Evolutionary conservation across 2,113 vertebrate genomes (phyloP), one percentile per base, ranked within the genome.

Genomic region (Rhagologus leucostigma): DNA sequence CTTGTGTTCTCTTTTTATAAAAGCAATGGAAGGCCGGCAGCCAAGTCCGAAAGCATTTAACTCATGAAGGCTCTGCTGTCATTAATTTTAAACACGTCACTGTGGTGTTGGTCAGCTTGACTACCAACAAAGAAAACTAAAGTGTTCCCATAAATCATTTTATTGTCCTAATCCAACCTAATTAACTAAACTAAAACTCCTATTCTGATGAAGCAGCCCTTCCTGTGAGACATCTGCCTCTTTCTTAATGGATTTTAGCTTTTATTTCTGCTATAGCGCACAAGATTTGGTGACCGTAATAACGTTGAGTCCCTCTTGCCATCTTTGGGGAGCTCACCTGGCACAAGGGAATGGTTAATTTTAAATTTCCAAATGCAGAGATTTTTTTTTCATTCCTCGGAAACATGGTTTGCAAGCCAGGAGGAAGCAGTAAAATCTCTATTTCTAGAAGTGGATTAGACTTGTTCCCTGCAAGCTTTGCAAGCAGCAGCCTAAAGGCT

Each of bases 141-240:
- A 95, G 92, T 71, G 88, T 96, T 93, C 83, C 83, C 80, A 95
- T 96, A 97, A 96, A 95, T 96, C 85, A 95, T 89, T 77, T 80
- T 84, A 90, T 97, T 96, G 96, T 96, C 93, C 95, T 89, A 89
- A 95, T 86, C 86, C 90, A 90, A 95, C 94, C 95, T 95, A 93
- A 96, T 96, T 97, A 93, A 86, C 78, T 60, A 47, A 93, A 55
- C 75, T 62, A 73, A 95, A 95, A 73, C 73, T 88, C 50, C 42
- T 62, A 11, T 96, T 93, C 88, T 80, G 57, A 55, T 46, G 75
- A 83, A 76, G 65, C 81, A 90, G 65, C 74, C 87, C 33, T 95
- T 95, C 88, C 92, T 97, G 92, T 29, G 85, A 90, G 94, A 95
- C 95, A 95, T 92, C 95, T 96, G 95, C 88, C 82, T 95, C 90